A percentile compares a stretch with the other conserved stretches of the same genome.
These are phyloP conservation scores for Semaprochilodus insignis DNA, from an alignment of 2,797 vertebrate genomes.

Conservation along the genomic window DNA sequence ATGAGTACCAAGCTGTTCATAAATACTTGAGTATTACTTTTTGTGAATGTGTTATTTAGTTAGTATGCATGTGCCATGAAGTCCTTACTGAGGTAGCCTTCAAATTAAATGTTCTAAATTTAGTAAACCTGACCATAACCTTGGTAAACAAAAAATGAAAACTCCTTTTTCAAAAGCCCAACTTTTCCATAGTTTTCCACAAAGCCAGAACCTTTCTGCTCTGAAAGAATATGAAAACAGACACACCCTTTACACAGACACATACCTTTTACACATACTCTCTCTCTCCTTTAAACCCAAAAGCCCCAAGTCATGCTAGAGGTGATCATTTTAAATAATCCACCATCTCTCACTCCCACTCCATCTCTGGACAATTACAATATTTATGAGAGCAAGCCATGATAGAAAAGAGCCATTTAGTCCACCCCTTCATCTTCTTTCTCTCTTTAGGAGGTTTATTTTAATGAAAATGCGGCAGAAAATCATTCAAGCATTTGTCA, in stretches of 20 bases:
- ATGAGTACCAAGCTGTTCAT: not conserved
- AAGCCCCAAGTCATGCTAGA: slow-evolving; percentile 42
- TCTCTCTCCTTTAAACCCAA: slow-evolving; percentile 19
- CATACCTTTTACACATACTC: slow-evolving; percentile 15
- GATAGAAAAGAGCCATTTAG: slow-evolving; percentile 76
- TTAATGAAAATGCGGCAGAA: slow-evolving; percentile 81
- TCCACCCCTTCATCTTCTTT: slow-evolving; percentile 71
- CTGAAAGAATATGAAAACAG: not conserved
- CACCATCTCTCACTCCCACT: slow-evolving; percentile 61
- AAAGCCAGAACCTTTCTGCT: not conserved
- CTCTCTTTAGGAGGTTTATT: slow-evolving; percentile 70
- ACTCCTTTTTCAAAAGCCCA: too few species aligned
- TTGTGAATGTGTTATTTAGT: not conserved
- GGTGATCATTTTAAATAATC: slow-evolving; percentile 51
- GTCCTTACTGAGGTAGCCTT: too few species aligned
- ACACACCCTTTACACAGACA: slow-evolving; percentile 5
- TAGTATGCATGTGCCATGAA: too few species aligned
- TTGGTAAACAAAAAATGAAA: too few species aligned
- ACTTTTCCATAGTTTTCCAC: too few species aligned
- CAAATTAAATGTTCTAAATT: too few species aligned
- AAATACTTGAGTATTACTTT: not conserved
- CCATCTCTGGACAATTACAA: slow-evolving; percentile 81
- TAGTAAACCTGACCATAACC: too few species aligned
- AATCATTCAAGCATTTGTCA: slow-evolving; percentile 87
- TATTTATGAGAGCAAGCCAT: slow-evolving; percentile 79